Percentiles rank a stretch among this genome's conserved stretches.
Evolutionary conservation across 2,113 vertebrate genomes (phyloP).

Genomic region (Gobius niger): DNA sequence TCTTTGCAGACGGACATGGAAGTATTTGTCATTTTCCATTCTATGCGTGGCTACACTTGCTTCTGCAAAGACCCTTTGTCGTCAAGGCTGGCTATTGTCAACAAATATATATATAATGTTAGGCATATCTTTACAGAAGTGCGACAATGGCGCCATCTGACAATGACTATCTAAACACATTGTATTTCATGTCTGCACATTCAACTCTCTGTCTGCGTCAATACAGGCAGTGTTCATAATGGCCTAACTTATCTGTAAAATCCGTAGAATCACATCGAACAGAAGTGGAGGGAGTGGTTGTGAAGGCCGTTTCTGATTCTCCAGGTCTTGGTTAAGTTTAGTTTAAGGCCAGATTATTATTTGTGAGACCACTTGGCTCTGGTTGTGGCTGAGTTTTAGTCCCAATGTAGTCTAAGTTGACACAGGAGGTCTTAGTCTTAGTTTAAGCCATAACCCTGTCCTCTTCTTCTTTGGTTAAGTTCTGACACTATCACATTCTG

Average conservation of each 20-base stretch:
- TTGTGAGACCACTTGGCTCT: background rate
- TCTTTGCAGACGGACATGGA: background rate
- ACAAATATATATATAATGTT: background rate
- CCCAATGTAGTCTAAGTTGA: background rate
- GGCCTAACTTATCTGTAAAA: too few species aligned
- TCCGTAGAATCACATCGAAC: too few species aligned
- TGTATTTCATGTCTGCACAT: background rate
- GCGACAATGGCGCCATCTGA: background rate
- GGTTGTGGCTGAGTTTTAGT: background rate
- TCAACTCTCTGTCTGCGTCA: background rate
- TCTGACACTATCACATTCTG: background rate
- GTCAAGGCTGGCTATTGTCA: background rate
- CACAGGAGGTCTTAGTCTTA: background rate
- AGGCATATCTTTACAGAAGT: background rate
- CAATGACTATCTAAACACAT: background rate
- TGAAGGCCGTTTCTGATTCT: too few species aligned
- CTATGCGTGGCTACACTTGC: background rate
- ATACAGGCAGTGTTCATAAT: too few species aligned
- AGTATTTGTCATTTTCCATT: background rate
- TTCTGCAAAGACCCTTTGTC: background rate
- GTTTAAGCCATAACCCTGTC: background rate
- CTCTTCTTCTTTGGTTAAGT: background rate
- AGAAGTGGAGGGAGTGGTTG: too few species aligned
- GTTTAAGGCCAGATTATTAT: background rate
- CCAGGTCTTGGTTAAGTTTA: background rate